Evolutionary conservation across 2,113 vertebrate genomes (phyloP).

Genomic region (Solea senegalensis): DNA sequence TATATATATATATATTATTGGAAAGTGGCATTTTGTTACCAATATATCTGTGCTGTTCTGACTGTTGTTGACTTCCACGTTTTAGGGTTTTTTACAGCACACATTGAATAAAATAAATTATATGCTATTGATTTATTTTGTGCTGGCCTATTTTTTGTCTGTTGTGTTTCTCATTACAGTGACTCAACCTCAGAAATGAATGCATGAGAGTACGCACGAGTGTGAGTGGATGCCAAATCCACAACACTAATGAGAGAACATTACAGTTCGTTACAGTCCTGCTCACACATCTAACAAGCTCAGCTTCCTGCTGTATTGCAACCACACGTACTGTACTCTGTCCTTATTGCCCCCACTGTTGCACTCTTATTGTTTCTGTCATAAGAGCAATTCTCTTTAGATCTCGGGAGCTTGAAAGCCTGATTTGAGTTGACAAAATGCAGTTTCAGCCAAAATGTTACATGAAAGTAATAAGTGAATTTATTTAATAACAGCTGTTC

Average conservation of each 20-base stretch:
- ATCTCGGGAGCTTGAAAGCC: no score
- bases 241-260: neutral
- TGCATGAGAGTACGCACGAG: neutral
- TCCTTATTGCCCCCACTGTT: slow-evolving; percentile 45
- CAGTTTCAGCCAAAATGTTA: no score
- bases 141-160: neutral
- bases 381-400: no score
- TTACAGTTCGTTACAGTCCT: slow-evolving; percentile 13
- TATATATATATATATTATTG: neutral
- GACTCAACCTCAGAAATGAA: neutral
- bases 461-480: no score
- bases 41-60: slow-evolving; percentile 49
- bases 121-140: slow-evolving; percentile 19
- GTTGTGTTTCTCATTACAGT: neutral
- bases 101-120: slow-evolving; percentile 71
- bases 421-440: no score
- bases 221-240: neutral
- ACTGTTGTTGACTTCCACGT: slow-evolving; percentile 57
- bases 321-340: slow-evolving; percentile 28
- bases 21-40: slow-evolving; percentile 27
- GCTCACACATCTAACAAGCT: slow-evolving; percentile 24
- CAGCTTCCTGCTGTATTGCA: slow-evolving; percentile 24
- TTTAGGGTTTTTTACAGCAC: slow-evolving; percentile 63
- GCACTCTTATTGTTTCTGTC: slow-evolving; percentile 62
- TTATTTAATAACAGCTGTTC: no score